Base-by-base conservation (phyloP, 2,113 vertebrate species). In the Solenodon paradoxus region DNA sequence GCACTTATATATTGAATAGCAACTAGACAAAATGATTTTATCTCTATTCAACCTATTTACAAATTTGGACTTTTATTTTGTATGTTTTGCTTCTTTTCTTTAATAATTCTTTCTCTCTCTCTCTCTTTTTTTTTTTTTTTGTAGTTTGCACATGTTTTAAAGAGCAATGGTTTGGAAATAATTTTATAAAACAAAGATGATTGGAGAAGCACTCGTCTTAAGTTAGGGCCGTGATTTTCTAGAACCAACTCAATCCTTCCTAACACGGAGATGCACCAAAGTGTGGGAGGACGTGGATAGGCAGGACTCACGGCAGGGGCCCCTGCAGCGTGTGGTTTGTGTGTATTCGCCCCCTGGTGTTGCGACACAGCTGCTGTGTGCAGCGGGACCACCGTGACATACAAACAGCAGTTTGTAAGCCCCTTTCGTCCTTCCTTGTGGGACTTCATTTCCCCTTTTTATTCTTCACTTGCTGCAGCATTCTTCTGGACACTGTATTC, bases 311-410 rank as follows among this genome's bases (percentile, higher is more conserved):
- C n/a, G n/a, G n/a, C n/a, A n/a, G n/a, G n/a, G n/a, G n/a, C n/a
- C n/a, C n/a, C n/a, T n/a, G n/a, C n/a, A n/a, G n/a, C n/a, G n/a
- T 66, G 63, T 24, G 26, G 8, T n/a, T 57, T 74, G 0, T 94
- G 92, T 68, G 75, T 35, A 87, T 30, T 47, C 4, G 53, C 59
- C 88, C 63, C 80, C 96, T 95, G 71, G 71, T 90, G 90, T 49
- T 83, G 5, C 1, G n/a, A 94, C 5, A 0, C 9, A n/a, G 72
- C 32, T 74, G 68, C 17, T 32, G 22, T 15, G 26, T 45, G 7
- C 7, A 8, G 30, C 17, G 12, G n/a, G 24, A n/a, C n/a, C n/a
- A n/a, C n/a, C n/a, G n/a, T n/a, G n/a, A n/a, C n/a, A n/a, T n/a
- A n/a, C n/a, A n/a, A n/a, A n/a, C 38, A 13, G 1, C 32, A 32